Evolutionary conservation across 2,888 invertebrate genomes (phyloP).

Genomic region (Crocallis elinguaria): DNA sequence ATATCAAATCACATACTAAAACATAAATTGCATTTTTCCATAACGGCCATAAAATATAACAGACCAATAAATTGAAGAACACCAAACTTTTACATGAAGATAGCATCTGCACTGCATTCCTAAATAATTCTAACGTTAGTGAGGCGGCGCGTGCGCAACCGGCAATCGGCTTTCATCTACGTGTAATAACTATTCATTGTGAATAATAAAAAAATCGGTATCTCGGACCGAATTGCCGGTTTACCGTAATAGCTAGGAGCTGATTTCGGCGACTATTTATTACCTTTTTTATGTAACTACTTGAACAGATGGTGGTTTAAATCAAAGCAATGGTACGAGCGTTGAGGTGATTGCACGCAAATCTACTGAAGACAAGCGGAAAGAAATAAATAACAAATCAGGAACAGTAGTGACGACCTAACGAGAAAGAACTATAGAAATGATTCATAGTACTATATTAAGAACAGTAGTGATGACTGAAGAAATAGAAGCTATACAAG

Average conservation of each 20-base stretch:
- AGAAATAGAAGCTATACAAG: slow-evolving; percentile 8
- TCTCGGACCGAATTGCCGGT: slow-evolving; percentile 55
- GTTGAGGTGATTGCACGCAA: slow-evolving; percentile 23
- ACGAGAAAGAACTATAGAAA: slow-evolving; percentile 17
- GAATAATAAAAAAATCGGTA: slow-evolving; percentile 65
- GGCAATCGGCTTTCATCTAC: slow-evolving; percentile 64
- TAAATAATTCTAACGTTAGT: slow-evolving; percentile 54
- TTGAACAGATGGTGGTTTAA: slow-evolving; percentile 24
- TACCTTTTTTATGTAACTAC: slow-evolving; percentile 52
- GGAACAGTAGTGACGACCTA: slow-evolving; percentile 21
- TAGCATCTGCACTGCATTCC: slow-evolving; percentile 62
- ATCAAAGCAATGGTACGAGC: slow-evolving; percentile 9
- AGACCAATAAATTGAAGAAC: slow-evolving; percentile 54
- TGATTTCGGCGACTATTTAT: slow-evolving; percentile 60
- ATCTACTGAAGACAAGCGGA: slow-evolving; percentile 21
- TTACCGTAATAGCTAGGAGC: slow-evolving; percentile 71
- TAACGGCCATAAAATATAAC: slow-evolving; percentile 33
- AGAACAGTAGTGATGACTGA: slow-evolving; percentile 24
- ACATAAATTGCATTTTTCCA: slow-evolving; percentile 14
- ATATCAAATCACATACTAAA: slow-evolving; percentile 1
- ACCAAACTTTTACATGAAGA: slow-evolving; percentile 52
- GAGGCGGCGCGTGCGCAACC: slow-evolving; percentile 59
- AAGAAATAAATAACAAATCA: slow-evolving; percentile 24
- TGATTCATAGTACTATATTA: slow-evolving; percentile 23
- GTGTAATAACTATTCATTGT: slow-evolving; percentile 69